Percentiles rank a stretch among this genome's conserved stretches.
Evolutionary conservation across 2,888 invertebrate genomes (phyloP).

Genomic region (Celastrina argiolus): DNA sequence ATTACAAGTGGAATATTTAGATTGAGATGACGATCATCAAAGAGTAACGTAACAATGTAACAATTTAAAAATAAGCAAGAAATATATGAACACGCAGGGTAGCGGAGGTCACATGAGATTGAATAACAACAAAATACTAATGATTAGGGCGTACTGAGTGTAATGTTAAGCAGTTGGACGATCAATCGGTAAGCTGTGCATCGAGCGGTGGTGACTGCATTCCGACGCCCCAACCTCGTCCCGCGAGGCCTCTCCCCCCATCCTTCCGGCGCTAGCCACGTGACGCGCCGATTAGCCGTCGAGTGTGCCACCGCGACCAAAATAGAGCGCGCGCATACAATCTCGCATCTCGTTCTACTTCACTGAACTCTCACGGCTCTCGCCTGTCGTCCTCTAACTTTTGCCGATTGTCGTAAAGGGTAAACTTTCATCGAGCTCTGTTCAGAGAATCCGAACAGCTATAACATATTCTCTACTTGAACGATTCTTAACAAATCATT

Average conservation of each 20-base stretch:
- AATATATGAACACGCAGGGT: background rate
- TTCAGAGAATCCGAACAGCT: conserved; percentile 24
- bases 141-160: conserved; percentile 23
- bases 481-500: background rate
- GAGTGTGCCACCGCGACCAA: conserved; percentile 73
- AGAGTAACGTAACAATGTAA: background rate
- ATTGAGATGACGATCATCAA: background rate
- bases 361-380: conserved; percentile 56
- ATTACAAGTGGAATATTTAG: background rate
- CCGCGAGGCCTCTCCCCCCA: conserved; percentile 59
- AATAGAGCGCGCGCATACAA: conserved; percentile 69
- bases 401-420: conserved; percentile 37
- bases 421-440: conserved; percentile 32
- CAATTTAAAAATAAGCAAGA: conserved; percentile 3
- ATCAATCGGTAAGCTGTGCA: conserved; percentile 65
- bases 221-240: conserved; percentile 54
- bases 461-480: conserved; percentile 3
- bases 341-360: conserved; percentile 58
- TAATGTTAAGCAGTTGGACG: conserved; percentile 46
- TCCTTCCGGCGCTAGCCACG: conserved; percentile 74
- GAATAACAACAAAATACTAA: conserved; percentile 16
- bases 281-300: conserved; percentile 74
- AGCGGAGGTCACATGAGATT: conserved; percentile 10
- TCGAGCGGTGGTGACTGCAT: conserved; percentile 72
- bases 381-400: conserved; percentile 42